Base-by-base conservation (phyloP, 2,797 vertebrate genomes). In the Myotis pilosus region DNA sequence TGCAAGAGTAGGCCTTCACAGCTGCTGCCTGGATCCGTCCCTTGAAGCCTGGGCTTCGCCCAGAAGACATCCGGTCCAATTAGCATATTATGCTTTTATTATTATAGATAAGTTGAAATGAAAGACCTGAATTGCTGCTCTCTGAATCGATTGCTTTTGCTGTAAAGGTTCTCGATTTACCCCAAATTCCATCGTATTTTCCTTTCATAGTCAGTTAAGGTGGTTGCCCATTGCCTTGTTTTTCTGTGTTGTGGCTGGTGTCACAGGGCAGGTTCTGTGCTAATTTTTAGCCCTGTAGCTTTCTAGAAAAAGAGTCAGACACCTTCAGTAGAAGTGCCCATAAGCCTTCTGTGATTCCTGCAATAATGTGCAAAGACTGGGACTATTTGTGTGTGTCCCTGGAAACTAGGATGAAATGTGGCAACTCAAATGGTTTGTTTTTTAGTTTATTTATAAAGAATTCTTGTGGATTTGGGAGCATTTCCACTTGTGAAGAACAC, bases 361-460 rank as follows among this genome's bases (percentile, higher is more conserved):
- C 87, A 96, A 92, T 95, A 94, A 94, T 89, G 69, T 76, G 28
- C 81, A 94, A 87, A 49, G 66, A 85, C 75, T 79, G 6, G 4
- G 89, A 94, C 83, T 95, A 96, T 96, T 95, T 96, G 89, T 90
- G 62, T 89, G 79, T 81, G 55, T 88, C 93, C 87, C 85, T 96
- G 94, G 87, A 96, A 95, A 94, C 95, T 72, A 57, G 60, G 81
- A 89, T 93, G 95, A 95, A 94, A 92, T 83, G 64, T 95, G 88
- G 89, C 69, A 96, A 91, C 47, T 49, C 1, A n/a, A 94, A 87
- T 9, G 22, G 44, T 88, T 95, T 92, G 81, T 94, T 92, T 97
- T 94, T 85, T 64, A 74, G 90, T 96, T 94, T 97, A 97, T 96
- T 97, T 97, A 94, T 94, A 97, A 96, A 96, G 91, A 96, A 94